Percentiles rank a stretch among this genome's conserved stretches.
These are phyloP conservation scores for Linnaemya vulpina DNA, from an alignment of 2,888 invertebrate genomes.

Conservation along the genomic window DNA sequence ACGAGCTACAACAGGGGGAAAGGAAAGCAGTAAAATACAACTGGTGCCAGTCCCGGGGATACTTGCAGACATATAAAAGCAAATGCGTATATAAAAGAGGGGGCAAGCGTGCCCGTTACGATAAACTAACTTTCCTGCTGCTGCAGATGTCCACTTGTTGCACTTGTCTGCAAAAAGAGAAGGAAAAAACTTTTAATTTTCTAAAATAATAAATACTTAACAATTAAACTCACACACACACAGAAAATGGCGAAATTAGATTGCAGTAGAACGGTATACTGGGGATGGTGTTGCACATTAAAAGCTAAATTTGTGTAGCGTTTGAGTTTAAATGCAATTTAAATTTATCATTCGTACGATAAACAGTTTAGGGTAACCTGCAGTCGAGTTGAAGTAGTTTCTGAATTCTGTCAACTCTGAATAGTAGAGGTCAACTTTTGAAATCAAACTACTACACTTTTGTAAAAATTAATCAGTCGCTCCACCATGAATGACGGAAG, in stretches of 20 bases:
- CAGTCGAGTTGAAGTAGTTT: no score
- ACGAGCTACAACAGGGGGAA: not conserved
- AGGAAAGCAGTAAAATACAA: conserved; percentile 47
- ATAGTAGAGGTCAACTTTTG: no score
- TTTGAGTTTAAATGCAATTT: no score
- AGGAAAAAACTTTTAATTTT: conserved; percentile 30
- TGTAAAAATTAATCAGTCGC: no score
- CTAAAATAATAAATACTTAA: conserved; percentile 53
- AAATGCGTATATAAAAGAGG: not conserved
- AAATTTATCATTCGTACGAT: no score
- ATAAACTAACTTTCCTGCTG: conserved; percentile 20
- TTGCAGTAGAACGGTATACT: not conserved
- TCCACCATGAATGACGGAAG: no score
- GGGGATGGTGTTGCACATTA: not conserved
- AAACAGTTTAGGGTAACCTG: no score
- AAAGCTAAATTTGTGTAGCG: not conserved
- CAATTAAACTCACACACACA: conserved; percentile 9
- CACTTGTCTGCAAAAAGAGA: not conserved
- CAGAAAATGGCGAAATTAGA: not conserved
- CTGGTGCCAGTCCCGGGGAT: conserved; percentile 48
- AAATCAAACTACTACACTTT: no score
- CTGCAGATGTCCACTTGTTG: conserved; percentile 56
- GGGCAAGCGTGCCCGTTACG: conserved; percentile 33
- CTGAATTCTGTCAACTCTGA: no score
- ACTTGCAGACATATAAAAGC: not conserved